Evolutionary conservation across 2,797 vertebrate genomes (phyloP), one percentile per base, ranked within the genome.

Genomic region (Pyrocephalus nanus): DNA sequence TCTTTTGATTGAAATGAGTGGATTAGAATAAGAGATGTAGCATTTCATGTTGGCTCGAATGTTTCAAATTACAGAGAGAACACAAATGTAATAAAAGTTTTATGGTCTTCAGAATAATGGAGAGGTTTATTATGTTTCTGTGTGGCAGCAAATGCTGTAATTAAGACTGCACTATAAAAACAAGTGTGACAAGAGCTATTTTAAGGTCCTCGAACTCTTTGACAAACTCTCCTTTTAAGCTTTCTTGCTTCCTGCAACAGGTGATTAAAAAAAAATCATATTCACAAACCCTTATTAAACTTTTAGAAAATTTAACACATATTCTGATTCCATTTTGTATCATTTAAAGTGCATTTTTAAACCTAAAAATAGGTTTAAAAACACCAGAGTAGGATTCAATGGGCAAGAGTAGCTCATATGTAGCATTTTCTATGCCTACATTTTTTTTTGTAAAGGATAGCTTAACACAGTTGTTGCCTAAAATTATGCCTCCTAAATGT

Each of bases 21-120:
- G 66, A 64, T 67, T 32, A 30, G 27, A 87, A 5, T n/a, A 57
- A 47, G 55, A 65, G 30, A 76, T 25, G 40, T 2, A 57, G 29
- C n/a, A 54, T 76, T 86, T 86, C 43, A 9, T 34, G 34, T 74
- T 69, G 77, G 38, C 45, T 80, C 5, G 4, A 76, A 61, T 30
- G 30, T 79, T 86, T 76, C 34, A 51, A 65, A 80, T 61, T 19
- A 70, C 77, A 89, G 36, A 85, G 48, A 74, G 45, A 61, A 70
- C 25, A 54, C 48, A 82, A 93, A 51, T 42, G 26, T 47, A 86
- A 77, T 86, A 70, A 84, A 91, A 92, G 32, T 27, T 15, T 32
- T 87, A 91, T 67, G 89, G 78, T 79, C 27, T 93, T 88, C 45
- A 47, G 65, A 92, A 90, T 83, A 95, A 81, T 23, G 23, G 66